Evolutionary conservation across 2,797 vertebrate species (phyloP), one percentile per base, ranked within the genome.

Genomic region (Varecia variegata): DNA sequence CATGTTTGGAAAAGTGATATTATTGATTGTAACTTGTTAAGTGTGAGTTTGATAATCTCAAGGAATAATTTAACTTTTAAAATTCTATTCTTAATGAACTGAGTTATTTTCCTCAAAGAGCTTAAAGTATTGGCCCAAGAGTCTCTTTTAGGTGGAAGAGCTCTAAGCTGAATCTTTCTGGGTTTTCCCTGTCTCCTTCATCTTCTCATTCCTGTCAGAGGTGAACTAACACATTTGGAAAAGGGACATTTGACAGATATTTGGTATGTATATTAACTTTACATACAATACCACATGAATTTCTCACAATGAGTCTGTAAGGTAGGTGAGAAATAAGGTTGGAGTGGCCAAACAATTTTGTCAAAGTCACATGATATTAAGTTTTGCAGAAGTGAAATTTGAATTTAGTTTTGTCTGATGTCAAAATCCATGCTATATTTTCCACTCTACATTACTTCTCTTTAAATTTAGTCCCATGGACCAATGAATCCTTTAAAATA

Each of bases 311-410:
- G 60, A 87, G 4, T 52, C 67, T 56, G 11, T n/a, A 76, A 80
- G 30, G 30, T 11, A 52, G 18, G 12, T 70, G 25, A 62, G 15
- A 35, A 60, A 9, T 43, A 17, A 90, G 32, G 7, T 65, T 93
- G 65, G 14, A 45, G 5, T 52, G 76, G 15, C 17, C 38, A 74
- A 71, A 12, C 2, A 23, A 12, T 88, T 83, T 65, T 38, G 5
- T 60, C 13, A 68, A 88, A 89, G 65, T 54, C 77, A 88, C 12
- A 32, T 38, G 20, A 40, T 23, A 23, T 68, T 88, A 60, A 94
- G 9, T 68, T 77, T 77, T 82, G 87, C 70, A 96, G 40, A 96
- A 92, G 20, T 76, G 32, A 84, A 54, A 71, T 80, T 95, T 92
- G 58, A 95, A 67, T 38, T 27, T 62, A 70, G 73, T 76, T 92